Evolutionary conservation across 1,140 invertebrate species (phyloP).

Genomic region (Caenorhabditis inopinata): DNA sequence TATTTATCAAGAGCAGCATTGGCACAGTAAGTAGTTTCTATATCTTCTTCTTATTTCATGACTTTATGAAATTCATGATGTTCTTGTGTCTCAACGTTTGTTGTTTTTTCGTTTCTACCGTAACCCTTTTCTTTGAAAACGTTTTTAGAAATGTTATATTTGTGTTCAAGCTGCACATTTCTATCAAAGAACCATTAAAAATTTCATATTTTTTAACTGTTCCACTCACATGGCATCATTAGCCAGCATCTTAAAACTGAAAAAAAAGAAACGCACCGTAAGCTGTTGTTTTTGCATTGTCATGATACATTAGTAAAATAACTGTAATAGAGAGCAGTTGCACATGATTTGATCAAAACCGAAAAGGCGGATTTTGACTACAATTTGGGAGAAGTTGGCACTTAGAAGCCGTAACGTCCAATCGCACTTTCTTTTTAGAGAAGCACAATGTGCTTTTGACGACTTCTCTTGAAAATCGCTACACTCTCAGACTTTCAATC

Average conservation of each 20-base stretch:
- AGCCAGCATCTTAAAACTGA: background rate
- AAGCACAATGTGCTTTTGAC: background rate
- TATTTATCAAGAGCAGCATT: no score
- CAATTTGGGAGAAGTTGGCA: background rate
- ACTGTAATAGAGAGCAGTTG: conserved; percentile 17
- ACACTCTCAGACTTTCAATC: conserved; percentile 26
- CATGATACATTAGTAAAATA: background rate
- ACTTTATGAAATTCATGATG: no score
- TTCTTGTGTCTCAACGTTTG: no score
- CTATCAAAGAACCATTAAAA: no score
- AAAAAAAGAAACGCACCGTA: background rate
- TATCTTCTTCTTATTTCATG: no score
- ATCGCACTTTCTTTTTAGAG: conserved; percentile 16
- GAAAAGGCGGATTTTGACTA: background rate
- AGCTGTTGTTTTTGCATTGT: conserved; percentile 23
- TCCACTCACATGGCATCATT: no score
- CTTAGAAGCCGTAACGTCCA: conserved; percentile 5
- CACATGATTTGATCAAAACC: background rate
- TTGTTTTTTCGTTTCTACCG: no score
- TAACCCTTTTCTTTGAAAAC: no score
- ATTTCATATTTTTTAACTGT: no score
- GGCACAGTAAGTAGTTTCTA: no score
- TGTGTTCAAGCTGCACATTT: no score
- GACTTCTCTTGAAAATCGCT: conserved; percentile 2
- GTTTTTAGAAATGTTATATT: no score